Evolutionary conservation across 2,888 invertebrate species (phyloP).

Genomic region (Torymus tubicola): DNA sequence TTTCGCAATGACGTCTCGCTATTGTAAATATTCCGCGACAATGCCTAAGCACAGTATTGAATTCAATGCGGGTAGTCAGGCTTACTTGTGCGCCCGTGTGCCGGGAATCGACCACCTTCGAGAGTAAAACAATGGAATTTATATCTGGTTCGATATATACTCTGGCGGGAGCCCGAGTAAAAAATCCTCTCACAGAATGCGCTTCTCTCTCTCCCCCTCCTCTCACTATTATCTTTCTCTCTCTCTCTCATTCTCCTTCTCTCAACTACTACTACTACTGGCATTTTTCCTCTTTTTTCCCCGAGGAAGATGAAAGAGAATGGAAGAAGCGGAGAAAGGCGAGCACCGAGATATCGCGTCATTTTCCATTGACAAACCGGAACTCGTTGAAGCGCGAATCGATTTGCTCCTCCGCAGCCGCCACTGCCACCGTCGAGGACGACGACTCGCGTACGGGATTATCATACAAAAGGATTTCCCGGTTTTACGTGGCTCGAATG

Average conservation of each 20-base stretch:
- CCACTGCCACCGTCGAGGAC: background rate
- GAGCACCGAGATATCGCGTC: slow-evolving; percentile 56
- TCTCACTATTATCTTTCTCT: slow-evolving; percentile 17
- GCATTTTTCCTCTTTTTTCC: slow-evolving; percentile 34
- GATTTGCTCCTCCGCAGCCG: slow-evolving; percentile 62
- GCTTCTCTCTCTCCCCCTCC: background rate
- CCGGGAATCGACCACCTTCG: slow-evolving; percentile 60
- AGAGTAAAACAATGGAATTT: slow-evolving; percentile 64
- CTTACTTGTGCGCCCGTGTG: slow-evolving; percentile 14
- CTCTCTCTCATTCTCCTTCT: background rate
- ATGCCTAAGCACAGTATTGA: slow-evolving; percentile 59
- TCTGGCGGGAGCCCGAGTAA: slow-evolving; percentile 23
- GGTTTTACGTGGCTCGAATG: slow-evolving; percentile 68
- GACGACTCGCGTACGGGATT: slow-evolving; percentile 62
- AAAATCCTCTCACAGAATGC: slow-evolving; percentile 38
- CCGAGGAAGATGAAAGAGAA: slow-evolving; percentile 46
- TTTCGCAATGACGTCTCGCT: slow-evolving; percentile 54
- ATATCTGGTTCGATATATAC: slow-evolving; percentile 61
- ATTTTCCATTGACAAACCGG: slow-evolving; percentile 65
- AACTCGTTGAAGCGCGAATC: slow-evolving; percentile 68
- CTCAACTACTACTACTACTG: background rate
- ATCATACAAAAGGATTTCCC: slow-evolving; percentile 69
- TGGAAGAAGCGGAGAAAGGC: slow-evolving; percentile 22
- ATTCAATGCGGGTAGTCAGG: slow-evolving; percentile 60
- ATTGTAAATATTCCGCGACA: slow-evolving; percentile 57